These are phyloP conservation scores for Hassar affinis DNA, from an alignment of 2,113 vertebrate species.

Conservation along the genomic window DNA sequence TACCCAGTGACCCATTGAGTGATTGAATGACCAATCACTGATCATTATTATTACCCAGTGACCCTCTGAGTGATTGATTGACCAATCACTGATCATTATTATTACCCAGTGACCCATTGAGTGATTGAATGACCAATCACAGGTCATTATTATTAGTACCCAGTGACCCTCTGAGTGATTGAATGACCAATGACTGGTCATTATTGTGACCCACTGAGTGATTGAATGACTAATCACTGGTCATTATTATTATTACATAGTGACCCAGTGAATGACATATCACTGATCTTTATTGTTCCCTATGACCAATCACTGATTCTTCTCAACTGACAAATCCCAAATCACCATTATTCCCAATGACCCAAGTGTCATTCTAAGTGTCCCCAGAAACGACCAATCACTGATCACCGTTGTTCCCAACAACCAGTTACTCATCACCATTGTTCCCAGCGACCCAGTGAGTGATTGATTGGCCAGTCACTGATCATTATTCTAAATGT, in stretches of 20 bases:
- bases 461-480: background rate
- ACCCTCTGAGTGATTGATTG: too few species aligned
- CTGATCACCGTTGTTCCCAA: background rate
- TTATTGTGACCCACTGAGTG: background rate
- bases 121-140: too few species aligned
- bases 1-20: too few species aligned
- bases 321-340: background rate
- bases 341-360: background rate
- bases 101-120: too few species aligned
- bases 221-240: background rate
- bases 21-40: too few species aligned
- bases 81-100: too few species aligned
- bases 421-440: background rate
- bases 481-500: background rate
- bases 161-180: too few species aligned
- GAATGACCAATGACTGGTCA: background rate
- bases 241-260: background rate
- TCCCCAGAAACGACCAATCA: background rate
- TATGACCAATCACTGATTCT: background rate
- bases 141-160: too few species aligned
- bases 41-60: too few species aligned
- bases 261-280: background rate
- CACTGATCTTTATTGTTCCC: background rate
- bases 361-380: background rate
- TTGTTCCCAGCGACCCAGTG: background rate